Percentiles rank a stretch among this genome's conserved stretches.
phyloP scores from a whole-genome alignment of 2,797 vertebrate genomes.

The Acanthornis magna region DNA sequence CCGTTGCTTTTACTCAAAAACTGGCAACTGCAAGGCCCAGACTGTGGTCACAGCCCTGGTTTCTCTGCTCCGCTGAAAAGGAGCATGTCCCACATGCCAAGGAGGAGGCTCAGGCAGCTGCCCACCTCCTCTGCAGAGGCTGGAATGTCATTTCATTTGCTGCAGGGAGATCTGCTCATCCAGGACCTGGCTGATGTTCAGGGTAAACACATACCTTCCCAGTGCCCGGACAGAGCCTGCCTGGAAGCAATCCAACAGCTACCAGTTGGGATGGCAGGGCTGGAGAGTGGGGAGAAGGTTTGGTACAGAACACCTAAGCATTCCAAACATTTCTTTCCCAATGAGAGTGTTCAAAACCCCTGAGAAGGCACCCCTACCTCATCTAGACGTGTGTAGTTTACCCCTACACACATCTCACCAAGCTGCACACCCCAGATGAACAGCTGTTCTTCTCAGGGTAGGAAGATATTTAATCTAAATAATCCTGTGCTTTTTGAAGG shows the following conservation, averaged over 20 bases:
- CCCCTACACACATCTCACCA: neutral
- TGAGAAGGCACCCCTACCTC: neutral
- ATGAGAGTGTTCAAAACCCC: neutral
- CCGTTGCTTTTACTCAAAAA: neutral
- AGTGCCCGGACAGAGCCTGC: neutral
- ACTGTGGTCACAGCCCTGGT: neutral
- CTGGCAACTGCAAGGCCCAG: neutral
- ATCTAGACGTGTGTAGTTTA: neutral
- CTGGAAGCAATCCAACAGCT: neutral
- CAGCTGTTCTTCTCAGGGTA: neutral
- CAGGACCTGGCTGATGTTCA: neutral
- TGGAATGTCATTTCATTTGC: neutral
- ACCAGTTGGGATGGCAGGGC: neutral
- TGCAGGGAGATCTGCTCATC: neutral
- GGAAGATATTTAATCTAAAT: neutral
- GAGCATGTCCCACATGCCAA: rapidly evolving
- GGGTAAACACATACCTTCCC: neutral
- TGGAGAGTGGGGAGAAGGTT: neutral
- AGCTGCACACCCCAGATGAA: neutral
- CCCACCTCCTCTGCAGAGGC: neutral
- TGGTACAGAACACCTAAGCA: neutral
- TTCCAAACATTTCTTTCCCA: neutral
- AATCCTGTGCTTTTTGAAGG: neutral
- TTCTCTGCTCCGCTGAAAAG: neutral
- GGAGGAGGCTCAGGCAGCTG: neutral